Base-by-base conservation (phyloP, 2,797 vertebrate genomes). In the Pseudochirops cupreus region DNA sequence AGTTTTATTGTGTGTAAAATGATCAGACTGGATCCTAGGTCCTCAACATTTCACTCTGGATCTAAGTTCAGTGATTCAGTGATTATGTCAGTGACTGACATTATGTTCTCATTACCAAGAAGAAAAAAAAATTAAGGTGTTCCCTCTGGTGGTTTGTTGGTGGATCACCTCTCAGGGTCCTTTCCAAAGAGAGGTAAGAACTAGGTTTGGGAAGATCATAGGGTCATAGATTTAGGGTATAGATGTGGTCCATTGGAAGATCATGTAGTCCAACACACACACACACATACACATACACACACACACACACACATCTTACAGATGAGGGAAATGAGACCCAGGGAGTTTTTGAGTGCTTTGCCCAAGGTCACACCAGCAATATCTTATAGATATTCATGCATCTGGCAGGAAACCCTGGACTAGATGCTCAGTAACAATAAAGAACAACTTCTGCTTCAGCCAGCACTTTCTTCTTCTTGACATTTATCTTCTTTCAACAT, bases 131-230 rank as follows among this genome's bases (percentile, higher is more conserved):
- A 18, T 26, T 91, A 52, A 94, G 67, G 92, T 33, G 93, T 94
- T 96, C 90, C 94, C 97, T 97, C 97, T 96, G 97, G 95, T 52
- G 4, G 46, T 74, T 74, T 74, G 0, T 18, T 94, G 33, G 33
- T 62, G 93, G 93, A 94, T 87, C 89, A 12, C 18, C 0, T 21
- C 46, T 33, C 18, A 0, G 1, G 14, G 1, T 26, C 55, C 18
- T 39, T 11, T 3, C 50, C 54, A 0, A 21, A 74, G 5, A 14
- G 1, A 14, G n/a, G 5, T 74, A 39, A 74, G 5, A 74, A 74
- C 5, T 74, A 2, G 16, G 16, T 18, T 39, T 74, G 67, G n/a
- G 16, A 39, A 74, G 67, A n/a, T 39, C 1, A 67, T 0, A 5
- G 58, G 28, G 3, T 59, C 29, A 59, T 59, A 12, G 58, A 59